Evolutionary conservation across 2,888 invertebrate species (phyloP).

Genomic region (Busseola fusca): DNA sequence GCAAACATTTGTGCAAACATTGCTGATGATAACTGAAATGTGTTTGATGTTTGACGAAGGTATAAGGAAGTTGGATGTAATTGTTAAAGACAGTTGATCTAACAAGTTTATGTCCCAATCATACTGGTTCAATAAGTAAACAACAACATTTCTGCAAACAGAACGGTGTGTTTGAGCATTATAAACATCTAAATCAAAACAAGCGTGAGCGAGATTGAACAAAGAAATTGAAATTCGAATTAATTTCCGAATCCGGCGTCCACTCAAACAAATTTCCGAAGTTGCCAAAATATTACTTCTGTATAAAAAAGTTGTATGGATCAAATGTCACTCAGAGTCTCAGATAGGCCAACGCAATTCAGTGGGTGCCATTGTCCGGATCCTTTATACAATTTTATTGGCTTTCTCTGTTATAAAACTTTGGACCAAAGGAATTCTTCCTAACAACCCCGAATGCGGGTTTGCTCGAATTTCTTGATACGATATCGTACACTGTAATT

Average conservation of each 20-base stretch:
- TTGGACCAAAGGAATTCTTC: slow-evolving; percentile 69
- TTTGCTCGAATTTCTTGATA: slow-evolving; percentile 68
- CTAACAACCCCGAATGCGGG: slow-evolving; percentile 65
- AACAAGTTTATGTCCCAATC: slow-evolving; percentile 18
- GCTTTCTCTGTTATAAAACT: slow-evolving; percentile 69
- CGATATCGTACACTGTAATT: slow-evolving; percentile 64
- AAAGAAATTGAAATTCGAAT: slow-evolving; percentile 59
- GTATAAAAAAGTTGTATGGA: slow-evolving; percentile 57
- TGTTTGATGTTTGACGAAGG: slow-evolving; percentile 12
- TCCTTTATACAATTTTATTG: slow-evolving; percentile 73
- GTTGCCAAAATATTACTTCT: slow-evolving; percentile 53
- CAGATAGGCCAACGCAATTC: slow-evolving; percentile 64
- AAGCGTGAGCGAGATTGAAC: slow-evolving; percentile 28
- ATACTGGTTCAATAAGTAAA: slow-evolving; percentile 13
- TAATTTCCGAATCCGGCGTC: slow-evolving; percentile 52
- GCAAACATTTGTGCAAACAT: slow-evolving; percentile 35
- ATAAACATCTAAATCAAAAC: slow-evolving; percentile 32
- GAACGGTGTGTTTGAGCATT: slow-evolving; percentile 7
- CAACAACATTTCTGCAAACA: slow-evolving; percentile 10
- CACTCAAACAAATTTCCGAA: slow-evolving; percentile 52
- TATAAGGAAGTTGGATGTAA: neutral
- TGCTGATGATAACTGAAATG: slow-evolving; percentile 28
- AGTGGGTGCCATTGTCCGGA: slow-evolving; percentile 67
- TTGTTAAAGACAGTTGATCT: neutral
- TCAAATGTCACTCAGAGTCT: slow-evolving; percentile 59